A percentile compares a stretch with the other conserved stretches of the same genome.
Evolutionary conservation across 2,888 invertebrate species (phyloP).

Genomic region (Geotrupes spiniger): DNA sequence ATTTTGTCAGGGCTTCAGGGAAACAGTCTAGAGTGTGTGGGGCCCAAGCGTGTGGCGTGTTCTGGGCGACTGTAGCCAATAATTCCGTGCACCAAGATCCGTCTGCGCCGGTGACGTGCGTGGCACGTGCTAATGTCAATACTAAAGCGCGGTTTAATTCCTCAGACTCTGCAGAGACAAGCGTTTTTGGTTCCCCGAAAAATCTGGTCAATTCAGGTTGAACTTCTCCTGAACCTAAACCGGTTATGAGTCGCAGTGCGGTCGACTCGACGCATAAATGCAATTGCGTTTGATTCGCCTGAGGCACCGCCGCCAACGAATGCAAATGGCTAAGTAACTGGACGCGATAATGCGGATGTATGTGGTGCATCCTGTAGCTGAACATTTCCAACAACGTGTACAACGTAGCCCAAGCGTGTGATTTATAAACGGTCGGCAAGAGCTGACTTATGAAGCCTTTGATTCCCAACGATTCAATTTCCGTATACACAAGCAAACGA

Average conservation of each 20-base stretch:
- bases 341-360: conserved; percentile 94
- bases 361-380: conserved; percentile 93
- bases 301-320: conserved; percentile 85
- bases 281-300: conserved; percentile 92
- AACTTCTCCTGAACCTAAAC: conserved; percentile 67
- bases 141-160: conserved; percentile 93
- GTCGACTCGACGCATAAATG: conserved; percentile 69
- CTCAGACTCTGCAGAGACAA: conserved; percentile 92
- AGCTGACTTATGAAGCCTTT: conserved; percentile 95
- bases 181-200: conserved; percentile 86
- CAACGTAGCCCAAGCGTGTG: conserved; percentile 93
- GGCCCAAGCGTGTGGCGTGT: conserved; percentile 95
- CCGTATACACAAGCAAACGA: conserved; percentile 88
- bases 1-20: conserved; percentile 84
- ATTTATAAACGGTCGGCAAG: conserved; percentile 86
- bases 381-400: conserved; percentile 96
- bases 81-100: conserved; percentile 89
- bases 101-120: conserved; percentile 87
- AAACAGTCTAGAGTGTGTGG: conserved; percentile 90
- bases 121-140: conserved; percentile 86
- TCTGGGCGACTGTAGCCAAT: conserved; percentile 84
- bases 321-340: conserved; percentile 90
- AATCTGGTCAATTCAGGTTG: conserved; percentile 90
- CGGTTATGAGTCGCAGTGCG: conserved; percentile 47
- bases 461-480: conserved; percentile 94